Evolutionary conservation across 2,888 invertebrate species (phyloP).

Genomic region (Catocala fraxini): DNA sequence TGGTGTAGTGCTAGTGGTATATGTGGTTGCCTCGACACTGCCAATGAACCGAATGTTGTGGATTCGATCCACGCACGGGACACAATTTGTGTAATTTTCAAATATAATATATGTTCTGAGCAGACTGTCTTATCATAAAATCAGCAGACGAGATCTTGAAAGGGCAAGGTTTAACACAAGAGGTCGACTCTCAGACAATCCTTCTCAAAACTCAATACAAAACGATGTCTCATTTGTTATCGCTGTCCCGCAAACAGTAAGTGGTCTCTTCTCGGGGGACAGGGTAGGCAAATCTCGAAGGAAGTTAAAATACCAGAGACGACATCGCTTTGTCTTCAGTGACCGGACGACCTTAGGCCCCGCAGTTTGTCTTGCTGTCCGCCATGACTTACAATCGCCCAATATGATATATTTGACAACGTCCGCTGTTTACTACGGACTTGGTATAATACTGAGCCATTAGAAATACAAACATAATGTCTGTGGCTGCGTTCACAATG

Average conservation of each 20-base stretch:
- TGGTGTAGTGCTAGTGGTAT: too few relatives aligned
- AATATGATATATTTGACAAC: slow-evolving; percentile 45
- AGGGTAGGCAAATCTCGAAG: slow-evolving; percentile 36
- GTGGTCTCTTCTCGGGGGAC: slow-evolving; percentile 12
- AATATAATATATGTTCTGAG: too few relatives aligned
- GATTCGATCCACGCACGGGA: too few relatives aligned
- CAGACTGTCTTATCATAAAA: not conserved
- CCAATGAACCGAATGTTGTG: too few relatives aligned
- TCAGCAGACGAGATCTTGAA: slow-evolving; percentile 1
- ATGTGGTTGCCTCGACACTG: too few relatives aligned
- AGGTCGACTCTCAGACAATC: slow-evolving; percentile 2
- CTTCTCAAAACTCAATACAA: slow-evolving; percentile 17
- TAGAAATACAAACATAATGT: too few relatives aligned
- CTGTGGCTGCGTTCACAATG: too few relatives aligned
- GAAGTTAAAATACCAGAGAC: slow-evolving; percentile 48
- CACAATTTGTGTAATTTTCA: too few relatives aligned
- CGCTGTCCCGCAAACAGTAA: slow-evolving; percentile 20
- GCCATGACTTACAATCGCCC: slow-evolving; percentile 37
- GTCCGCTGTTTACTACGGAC: slow-evolving; percentile 1
- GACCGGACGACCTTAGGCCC: slow-evolving; percentile 27
- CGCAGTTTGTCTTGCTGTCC: slow-evolving; percentile 50
- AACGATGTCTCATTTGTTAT: slow-evolving; percentile 28
- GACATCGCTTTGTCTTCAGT: slow-evolving; percentile 51
- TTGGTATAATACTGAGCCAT: too few relatives aligned
- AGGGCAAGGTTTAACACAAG: slow-evolving; percentile 4